Conservation (phyloP, 2,888 invertebrate species). For the Myathropa florea region DNA sequence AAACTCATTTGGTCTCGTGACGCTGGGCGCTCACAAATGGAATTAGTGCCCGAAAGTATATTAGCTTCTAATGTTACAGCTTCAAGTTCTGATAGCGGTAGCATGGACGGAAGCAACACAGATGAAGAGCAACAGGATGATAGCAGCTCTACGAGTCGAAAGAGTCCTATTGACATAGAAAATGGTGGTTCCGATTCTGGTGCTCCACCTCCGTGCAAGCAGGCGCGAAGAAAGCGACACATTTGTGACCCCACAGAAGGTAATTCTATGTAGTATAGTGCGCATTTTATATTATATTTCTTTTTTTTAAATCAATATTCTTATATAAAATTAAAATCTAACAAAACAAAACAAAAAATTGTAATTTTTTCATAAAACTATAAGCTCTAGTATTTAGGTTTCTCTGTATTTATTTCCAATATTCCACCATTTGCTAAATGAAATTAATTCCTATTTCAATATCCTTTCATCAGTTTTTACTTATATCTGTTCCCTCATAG, state of each 20-base stretch:
- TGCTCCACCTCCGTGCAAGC: conserved; percentile 83
- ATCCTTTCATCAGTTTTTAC: conserved; percentile 64
- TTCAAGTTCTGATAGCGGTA: conserved; percentile 89
- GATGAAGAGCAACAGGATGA: conserved; percentile 86
- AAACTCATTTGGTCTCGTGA: conserved; percentile 95
- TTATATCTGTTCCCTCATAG: conserved; percentile 64
- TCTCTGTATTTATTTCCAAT: background rate
- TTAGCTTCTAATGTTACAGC: conserved; percentile 81
- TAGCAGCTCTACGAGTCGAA: conserved; percentile 84
- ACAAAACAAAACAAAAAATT: too few species aligned
- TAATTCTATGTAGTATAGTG: conserved; percentile 62
- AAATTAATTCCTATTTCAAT: conserved; percentile 48
- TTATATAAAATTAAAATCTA: background rate
- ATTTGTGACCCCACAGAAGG: conserved; percentile 78
- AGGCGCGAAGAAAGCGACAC: conserved; percentile 79
- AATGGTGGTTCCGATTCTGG: conserved; percentile 80
- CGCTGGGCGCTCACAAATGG: conserved; percentile 81
- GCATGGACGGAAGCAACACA: conserved; percentile 90
- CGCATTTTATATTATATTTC: background rate
- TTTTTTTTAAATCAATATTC: background rate
- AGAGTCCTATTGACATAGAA: conserved; percentile 81
- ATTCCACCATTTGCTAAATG: conserved; percentile 12
- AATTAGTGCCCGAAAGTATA: conserved; percentile 79
- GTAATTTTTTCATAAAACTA: too few species aligned
- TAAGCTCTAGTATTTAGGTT: too few species aligned